A percentile compares a stretch with the other conserved stretches of the same genome.
Evolutionary conservation across 2,888 invertebrate genomes (phyloP).

Genomic region (Ichneumoninae sp.): DNA sequence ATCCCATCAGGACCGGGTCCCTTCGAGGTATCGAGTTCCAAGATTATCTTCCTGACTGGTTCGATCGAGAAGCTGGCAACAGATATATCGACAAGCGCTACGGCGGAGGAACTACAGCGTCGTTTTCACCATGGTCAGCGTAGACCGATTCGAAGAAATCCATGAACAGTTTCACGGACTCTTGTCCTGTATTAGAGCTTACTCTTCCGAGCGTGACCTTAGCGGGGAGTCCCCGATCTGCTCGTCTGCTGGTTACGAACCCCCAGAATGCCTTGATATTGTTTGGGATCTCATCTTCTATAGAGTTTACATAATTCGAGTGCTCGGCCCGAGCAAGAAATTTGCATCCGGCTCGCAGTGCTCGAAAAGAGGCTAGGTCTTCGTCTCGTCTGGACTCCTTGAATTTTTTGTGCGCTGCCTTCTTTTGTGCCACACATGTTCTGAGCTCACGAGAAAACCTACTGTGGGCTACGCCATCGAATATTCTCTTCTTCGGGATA

Average conservation of each 20-base stretch:
- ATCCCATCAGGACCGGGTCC: conserved; percentile 60
- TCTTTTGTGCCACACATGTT: neutral
- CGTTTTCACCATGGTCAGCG: neutral
- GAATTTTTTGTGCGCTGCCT: too few species aligned
- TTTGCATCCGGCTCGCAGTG: too few species aligned
- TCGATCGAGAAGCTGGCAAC: neutral
- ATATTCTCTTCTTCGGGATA: neutral
- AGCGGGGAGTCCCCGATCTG: neutral
- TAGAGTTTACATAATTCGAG: neutral
- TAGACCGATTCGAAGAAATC: conserved; percentile 16
- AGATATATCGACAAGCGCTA: too few species aligned
- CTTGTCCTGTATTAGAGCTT: neutral
- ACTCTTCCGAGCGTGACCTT: neutral
- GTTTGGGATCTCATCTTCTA: neutral
- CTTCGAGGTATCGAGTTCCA: conserved; percentile 22
- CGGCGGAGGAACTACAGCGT: too few species aligned
- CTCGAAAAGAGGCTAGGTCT: too few species aligned
- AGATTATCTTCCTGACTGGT: neutral
- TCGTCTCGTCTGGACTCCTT: neutral
- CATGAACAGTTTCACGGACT: conserved; percentile 5
- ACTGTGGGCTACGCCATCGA: neutral
- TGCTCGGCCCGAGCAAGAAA: neutral
- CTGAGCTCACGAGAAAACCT: neutral
- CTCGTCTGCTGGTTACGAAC: neutral
- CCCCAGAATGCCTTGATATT: conserved; percentile 19